Base-by-base conservation (phyloP, 2,888 invertebrate genomes). In the Acleris sparsana region DNA sequence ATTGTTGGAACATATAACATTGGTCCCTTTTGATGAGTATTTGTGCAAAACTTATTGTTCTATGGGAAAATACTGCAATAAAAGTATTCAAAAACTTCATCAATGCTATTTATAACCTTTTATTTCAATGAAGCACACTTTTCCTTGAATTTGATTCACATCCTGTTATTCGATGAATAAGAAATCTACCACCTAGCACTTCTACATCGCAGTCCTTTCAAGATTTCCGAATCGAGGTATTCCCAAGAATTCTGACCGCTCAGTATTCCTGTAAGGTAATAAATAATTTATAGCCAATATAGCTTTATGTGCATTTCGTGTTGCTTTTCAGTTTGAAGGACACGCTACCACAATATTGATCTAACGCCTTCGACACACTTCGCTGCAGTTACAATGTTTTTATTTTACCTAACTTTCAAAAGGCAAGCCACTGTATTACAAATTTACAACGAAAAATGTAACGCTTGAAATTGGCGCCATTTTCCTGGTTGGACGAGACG, bases 231-330 rank as follows among this genome's bases (percentile, higher is more conserved):
- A 44, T 44, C n/a, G n/a, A n/a, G 44, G 16, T 44, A n/a, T 55
- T 55, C 20, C 55, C 55, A 7, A 20, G 55, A 55, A 55, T 20
- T 39, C 55, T 20, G 39, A 39, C 18, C 55, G 39, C 13, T 20
- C 18, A 39, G 55, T 55, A 20, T 55, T 55, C 55, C 16, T 5
- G 43, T 20, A 55, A 55, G 39, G 20, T 43, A 55, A 20, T 55
- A 55, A 55, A 55, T 43, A 43, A 55, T 55, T 39, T 20, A 43
- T 22, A 55, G 55, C 20, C 20, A 13, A 55, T 53, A 53, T 39
- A 18, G 39, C 20, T 43, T 55, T 3, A 46, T n/a, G 16, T 9
- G 20, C 20, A 55, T 43, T 20, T 22, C 55, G 55, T 55, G 43
- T 22, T 43, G 55, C 16, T 55, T 55, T 13, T 20, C 17, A 2